Evolutionary conservation across 2,888 invertebrate genomes (phyloP).

Genomic region (Tinea semifulvella): DNA sequence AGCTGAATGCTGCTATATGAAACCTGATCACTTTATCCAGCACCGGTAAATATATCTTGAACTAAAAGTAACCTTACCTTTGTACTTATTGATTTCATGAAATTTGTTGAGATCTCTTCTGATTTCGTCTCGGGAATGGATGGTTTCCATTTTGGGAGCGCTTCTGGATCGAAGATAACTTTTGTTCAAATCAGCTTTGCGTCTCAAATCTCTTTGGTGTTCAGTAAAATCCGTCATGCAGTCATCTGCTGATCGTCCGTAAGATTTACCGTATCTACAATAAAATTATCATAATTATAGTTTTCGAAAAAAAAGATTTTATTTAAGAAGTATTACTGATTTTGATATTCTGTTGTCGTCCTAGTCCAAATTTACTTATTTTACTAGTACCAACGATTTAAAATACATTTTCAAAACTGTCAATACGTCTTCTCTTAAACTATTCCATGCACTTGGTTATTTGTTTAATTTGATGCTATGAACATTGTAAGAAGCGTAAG

Average conservation of each 20-base stretch:
- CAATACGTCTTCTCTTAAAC: too few relatives aligned
- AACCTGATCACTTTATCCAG: too few relatives aligned
- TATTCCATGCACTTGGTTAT: too few relatives aligned
- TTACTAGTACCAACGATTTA: too few relatives aligned
- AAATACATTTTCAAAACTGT: too few relatives aligned
- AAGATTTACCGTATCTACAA: constrained; percentile 63
- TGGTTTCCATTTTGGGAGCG: constrained; percentile 66
- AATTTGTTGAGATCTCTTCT: constrained; percentile 56
- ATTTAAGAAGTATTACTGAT: too few relatives aligned
- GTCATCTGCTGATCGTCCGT: constrained; percentile 66
- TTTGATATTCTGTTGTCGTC: too few relatives aligned
- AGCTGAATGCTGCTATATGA: too few relatives aligned
- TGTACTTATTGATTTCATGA: constrained; percentile 61
- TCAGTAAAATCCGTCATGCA: constrained; percentile 66
- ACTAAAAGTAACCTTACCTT: constrained; percentile 46
- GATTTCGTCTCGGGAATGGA: constrained; percentile 65
- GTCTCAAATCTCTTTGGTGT: constrained; percentile 46
- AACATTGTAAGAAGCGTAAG: too few relatives aligned
- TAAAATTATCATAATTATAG: neutral
- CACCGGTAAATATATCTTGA: too few relatives aligned
- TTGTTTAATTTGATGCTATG: too few relatives aligned
- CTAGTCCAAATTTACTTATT: too few relatives aligned
- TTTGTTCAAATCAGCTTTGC: constrained; percentile 48
- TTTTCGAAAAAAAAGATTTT: neutral
- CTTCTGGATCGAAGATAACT: constrained; percentile 58